Percentiles rank a stretch among this genome's conserved stretches.
phyloP scores from a whole-genome alignment of 1,140 invertebrate genomes.

The Sarcophaga bullata region DNA sequence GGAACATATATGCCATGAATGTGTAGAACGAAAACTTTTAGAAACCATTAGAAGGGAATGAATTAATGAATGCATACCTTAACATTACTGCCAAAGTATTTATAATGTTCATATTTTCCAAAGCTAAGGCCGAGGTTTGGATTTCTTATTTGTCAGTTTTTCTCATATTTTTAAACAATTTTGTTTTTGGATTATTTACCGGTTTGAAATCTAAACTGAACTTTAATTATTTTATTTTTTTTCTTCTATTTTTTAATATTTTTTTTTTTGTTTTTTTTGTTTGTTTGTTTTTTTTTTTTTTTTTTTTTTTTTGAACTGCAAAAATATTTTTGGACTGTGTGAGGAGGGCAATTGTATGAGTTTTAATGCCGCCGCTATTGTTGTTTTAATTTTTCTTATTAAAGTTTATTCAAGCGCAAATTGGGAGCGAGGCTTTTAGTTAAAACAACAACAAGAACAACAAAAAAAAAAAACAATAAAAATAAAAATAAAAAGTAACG shows the following conservation, averaged over 20 bases:
- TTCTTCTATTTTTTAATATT: conserved; percentile 7
- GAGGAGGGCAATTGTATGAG: background rate
- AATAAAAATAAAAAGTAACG: background rate
- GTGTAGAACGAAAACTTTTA: no score
- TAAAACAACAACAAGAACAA: conserved; percentile 39
- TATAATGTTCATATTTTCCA: background rate
- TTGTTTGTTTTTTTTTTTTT: background rate
- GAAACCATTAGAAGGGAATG: no score
- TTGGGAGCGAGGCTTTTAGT: conserved; percentile 45
- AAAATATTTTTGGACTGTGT: conserved; percentile 18
- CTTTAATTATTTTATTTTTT: conserved; percentile 13
- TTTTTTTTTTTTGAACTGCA: background rate
- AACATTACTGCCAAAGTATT: background rate
- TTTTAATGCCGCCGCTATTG: background rate
- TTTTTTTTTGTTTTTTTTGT: background rate
- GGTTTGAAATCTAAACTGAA: conserved; percentile 25
- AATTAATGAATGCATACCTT: background rate
- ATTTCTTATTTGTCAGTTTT: background rate
- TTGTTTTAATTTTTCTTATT: conserved; percentile 31
- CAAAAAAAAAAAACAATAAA: background rate
- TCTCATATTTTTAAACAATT: background rate
- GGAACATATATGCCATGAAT: no score
- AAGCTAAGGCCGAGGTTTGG: conserved; percentile 23
- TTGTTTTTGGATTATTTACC: background rate
- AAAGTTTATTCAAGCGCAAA: conserved; percentile 45